Conservation (phyloP, 2,888 invertebrate genomes). For the Digitonthophagus gazella region DNA sequence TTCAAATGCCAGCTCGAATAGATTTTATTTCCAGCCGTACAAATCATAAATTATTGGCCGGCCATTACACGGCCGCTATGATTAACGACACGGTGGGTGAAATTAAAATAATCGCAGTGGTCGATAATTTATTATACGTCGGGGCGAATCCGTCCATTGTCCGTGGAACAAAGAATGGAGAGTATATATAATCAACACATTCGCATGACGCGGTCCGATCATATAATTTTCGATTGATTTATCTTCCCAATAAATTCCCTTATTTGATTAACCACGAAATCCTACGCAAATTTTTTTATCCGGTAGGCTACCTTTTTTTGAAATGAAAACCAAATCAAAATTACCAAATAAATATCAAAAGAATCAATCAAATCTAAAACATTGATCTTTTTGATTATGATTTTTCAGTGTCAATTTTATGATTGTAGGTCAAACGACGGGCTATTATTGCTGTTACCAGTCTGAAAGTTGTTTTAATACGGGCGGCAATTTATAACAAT, state of each 20-base stretch:
- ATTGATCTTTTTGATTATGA: neutral
- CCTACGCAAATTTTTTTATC: neutral
- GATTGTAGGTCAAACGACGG: neutral
- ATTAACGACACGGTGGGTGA: slow-evolving; percentile 3
- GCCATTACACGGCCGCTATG: neutral
- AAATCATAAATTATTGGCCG: neutral
- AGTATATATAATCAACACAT: neutral
- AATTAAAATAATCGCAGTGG: slow-evolving; percentile 12
- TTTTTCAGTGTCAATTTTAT: neutral
- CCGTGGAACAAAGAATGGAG: neutral
- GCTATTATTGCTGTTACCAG: neutral
- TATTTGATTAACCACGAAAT: neutral
- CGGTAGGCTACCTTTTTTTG: neutral
- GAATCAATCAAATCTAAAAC: too few species aligned
- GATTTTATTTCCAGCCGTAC: neutral
- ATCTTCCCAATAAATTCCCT: neutral
- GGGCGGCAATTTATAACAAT: slow-evolving; percentile 11
- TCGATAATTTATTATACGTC: slow-evolving; percentile 10
- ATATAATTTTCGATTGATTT: neutral
- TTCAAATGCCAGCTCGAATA: neutral
- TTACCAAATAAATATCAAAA: too few species aligned
- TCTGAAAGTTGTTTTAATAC: neutral
- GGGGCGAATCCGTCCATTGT: slow-evolving; percentile 8
- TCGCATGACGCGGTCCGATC: neutral
- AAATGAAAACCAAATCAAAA: neutral